Base-by-base conservation (phyloP, 2,113 vertebrate species). In the Chiloscyllium plagiosum region DNA sequence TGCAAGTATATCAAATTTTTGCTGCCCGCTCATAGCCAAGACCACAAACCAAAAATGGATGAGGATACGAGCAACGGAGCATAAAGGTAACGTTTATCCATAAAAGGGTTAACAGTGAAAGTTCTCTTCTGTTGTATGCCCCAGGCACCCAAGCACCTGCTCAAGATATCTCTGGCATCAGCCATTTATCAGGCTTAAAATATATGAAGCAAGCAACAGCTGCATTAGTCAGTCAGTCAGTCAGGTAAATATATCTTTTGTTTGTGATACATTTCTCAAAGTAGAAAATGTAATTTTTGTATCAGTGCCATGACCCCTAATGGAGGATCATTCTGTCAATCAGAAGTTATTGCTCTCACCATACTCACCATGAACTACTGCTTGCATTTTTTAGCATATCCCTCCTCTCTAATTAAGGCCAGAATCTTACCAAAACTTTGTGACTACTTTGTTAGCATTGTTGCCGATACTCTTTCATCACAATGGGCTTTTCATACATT, bases 141-240 rank as follows among this genome's bases (percentile, higher is more conserved):
- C 19, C 61, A 66, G 89, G 89, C 89, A 37, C 61, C 61, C 6
- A 66, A 68, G 89, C 89, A 93, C 89, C 89, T 93, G 89, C 89
- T 93, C 33, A 66, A n/a, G 89, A 93, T 93, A 93, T 93, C 61
- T 93, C 61, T 68, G 89, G 89, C 89, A 93, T 66, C 89, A 66
- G 10, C 61, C 89, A 93, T 93, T 93, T 65, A 93, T 93, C 89
- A 93, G 5, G 61, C 89, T 93, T 93, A 93, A 93, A 68, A 93
- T 93, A 93, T 66, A 68, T 1, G 61, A 93, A 93, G 56, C 52
- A 92, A 65, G 89, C 19, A 93, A 93, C 89, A 93, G 89, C 89
- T 93, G 89, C 89, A 37, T 93, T 93, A n/a, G 56, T 7, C 89
- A 68, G 61, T 3, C 89, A 2, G 89, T 93, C 89, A 2, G 89